These are phyloP conservation scores for Clarias platycephalus DNA, from an alignment of 2,797 vertebrate genomes.

Conservation along the genomic window DNA sequence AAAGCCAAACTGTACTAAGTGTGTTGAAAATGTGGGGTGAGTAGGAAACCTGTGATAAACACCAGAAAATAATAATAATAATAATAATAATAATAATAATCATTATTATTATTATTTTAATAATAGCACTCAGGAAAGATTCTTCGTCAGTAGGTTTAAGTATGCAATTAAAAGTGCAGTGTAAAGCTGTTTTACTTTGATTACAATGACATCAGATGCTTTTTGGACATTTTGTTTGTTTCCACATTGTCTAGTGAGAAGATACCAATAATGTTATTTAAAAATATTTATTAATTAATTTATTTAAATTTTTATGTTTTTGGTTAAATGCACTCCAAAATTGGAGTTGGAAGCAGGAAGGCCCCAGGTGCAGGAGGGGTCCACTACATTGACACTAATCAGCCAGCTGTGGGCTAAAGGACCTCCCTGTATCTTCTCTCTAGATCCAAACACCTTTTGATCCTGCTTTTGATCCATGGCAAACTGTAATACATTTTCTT, in stretches of 20 bases:
- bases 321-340: slow-evolving; percentile 2
- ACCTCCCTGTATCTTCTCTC: slow-evolving; percentile 1
- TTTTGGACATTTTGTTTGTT: too few relatives aligned
- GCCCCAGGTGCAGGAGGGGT: slow-evolving; percentile 59
- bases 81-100: not conserved
- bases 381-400: slow-evolving; percentile 36
- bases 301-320: too few relatives aligned
- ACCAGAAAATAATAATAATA: not conserved
- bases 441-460: slow-evolving; percentile 56
- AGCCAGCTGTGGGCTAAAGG: not conserved
- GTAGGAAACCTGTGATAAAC: not conserved
- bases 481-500: slow-evolving; percentile 28
- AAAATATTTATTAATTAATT: too few relatives aligned
- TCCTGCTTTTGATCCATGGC: slow-evolving; percentile 48
- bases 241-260: not conserved
- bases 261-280: not conserved
- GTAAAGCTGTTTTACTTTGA: not conserved
- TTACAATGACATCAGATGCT: too few relatives aligned
- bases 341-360: slow-evolving; percentile 42
- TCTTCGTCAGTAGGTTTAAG: not conserved
- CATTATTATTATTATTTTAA: not conserved
- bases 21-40: not conserved
- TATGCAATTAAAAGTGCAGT: not conserved
- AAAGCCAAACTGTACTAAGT: not conserved
- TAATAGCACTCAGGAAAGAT: not conserved